Evolutionary conservation across 2,113 vertebrate genomes (phyloP).

Genomic region (Camelus bactrianus): DNA sequence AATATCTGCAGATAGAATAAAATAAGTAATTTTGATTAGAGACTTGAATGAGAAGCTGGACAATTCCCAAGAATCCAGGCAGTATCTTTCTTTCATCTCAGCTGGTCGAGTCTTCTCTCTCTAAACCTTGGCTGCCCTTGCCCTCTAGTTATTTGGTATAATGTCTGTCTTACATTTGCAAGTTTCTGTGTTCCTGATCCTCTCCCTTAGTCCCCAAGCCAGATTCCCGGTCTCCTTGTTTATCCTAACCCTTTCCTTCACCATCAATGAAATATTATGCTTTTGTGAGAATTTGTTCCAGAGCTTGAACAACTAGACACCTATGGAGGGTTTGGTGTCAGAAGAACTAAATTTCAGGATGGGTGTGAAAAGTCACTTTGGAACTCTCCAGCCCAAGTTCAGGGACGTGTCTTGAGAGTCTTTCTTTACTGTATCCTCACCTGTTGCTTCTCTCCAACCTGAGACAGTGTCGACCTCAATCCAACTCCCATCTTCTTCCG

Average conservation of each 20-base stretch:
- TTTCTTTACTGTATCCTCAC: neutral
- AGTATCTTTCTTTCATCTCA: neutral
- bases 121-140: neutral
- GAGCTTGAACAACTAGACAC: neutral
- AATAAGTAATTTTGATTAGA: neutral
- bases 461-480: neutral
- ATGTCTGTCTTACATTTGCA: neutral
- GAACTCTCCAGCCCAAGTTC: neutral
- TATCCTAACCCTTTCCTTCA: neutral
- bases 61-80: neutral
- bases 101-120: neutral
- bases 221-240: neutral
- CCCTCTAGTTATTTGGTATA: neutral
- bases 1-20: neutral
- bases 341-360: neutral
- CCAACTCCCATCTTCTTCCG: neutral
- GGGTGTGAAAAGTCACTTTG: neutral
- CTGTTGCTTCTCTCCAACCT: neutral
- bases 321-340: neutral
- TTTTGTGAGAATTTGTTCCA: neutral
- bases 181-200: neutral
- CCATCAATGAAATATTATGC: neutral
- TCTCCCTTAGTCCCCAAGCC: neutral
- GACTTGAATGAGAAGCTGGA: neutral
- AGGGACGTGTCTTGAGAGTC: neutral